Evolutionary conservation across 2,797 vertebrate genomes (phyloP).

Genomic region (Smutsia temminckii): DNA sequence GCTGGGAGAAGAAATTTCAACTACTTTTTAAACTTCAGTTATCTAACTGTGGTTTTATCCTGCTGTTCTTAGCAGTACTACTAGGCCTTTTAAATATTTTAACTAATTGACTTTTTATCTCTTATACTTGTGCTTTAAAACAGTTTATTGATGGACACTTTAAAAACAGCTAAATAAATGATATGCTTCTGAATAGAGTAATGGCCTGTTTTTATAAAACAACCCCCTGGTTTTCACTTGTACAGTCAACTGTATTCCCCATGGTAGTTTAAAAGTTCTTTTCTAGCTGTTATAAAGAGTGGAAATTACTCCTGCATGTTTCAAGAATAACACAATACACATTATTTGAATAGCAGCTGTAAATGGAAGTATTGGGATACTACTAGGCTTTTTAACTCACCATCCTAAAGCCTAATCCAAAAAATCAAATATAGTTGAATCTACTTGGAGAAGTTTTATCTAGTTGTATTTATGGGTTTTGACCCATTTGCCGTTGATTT

Average conservation of each 20-base stretch:
- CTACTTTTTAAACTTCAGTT: neutral
- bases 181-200: neutral
- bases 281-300: neutral
- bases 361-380: neutral
- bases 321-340: neutral
- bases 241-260: neutral
- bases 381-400: neutral
- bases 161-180: neutral
- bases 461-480: neutral
- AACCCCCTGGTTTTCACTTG: neutral
- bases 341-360: neutral
- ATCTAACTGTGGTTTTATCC: neutral
- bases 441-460: neutral
- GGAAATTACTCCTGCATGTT: neutral
- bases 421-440: neutral
- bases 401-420: neutral
- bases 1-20: neutral
- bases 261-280: neutral
- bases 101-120: conserved; percentile 12
- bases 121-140: neutral
- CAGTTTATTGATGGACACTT: neutral
- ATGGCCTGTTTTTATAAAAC: neutral
- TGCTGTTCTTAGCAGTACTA: neutral
- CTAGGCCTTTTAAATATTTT: neutral
- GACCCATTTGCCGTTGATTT: neutral